phyloP scores from a whole-genome alignment of 2,888 invertebrate genomes.

The Chymomyza caudatula region DNA sequence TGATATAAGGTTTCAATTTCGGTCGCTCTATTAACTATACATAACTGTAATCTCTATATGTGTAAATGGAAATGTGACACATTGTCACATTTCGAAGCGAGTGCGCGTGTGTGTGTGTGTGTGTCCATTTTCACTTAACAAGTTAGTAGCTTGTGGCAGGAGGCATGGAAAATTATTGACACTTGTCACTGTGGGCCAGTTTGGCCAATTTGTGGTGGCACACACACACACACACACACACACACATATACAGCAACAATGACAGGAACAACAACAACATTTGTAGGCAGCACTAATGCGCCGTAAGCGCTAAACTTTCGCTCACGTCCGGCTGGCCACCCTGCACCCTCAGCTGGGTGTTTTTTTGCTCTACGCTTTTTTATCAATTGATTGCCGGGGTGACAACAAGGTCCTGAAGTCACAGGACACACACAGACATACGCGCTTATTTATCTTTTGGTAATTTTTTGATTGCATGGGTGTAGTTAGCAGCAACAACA shows the following conservation, averaged over 20 bases:
- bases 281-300: not conserved
- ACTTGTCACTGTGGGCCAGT: not conserved
- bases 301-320: slow-evolving; percentile 10
- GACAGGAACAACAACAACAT: not conserved
- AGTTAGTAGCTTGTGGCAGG: not conserved
- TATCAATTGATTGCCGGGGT: slow-evolving; percentile 71
- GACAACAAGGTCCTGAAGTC: slow-evolving; percentile 44
- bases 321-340: slow-evolving; percentile 25
- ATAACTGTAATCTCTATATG: not conserved
- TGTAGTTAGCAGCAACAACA: slow-evolving; percentile 34
- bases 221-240: not conserved
- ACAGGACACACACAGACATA: slow-evolving; percentile 16
- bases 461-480: slow-evolving; percentile 67
- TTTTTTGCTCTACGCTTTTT: slow-evolving; percentile 26
- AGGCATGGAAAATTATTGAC: not conserved
- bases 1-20: not conserved
- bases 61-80: not conserved
- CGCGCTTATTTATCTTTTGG: slow-evolving; percentile 49
- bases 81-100: not conserved
- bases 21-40: not conserved
- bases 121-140: not conserved
- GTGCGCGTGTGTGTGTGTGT: not conserved
- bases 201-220: not conserved
- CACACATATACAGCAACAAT: not conserved
- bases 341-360: slow-evolving; percentile 7